These are phyloP conservation scores for Python bivittatus DNA, from an alignment of 2,113 vertebrate species.

Conservation along the genomic window DNA sequence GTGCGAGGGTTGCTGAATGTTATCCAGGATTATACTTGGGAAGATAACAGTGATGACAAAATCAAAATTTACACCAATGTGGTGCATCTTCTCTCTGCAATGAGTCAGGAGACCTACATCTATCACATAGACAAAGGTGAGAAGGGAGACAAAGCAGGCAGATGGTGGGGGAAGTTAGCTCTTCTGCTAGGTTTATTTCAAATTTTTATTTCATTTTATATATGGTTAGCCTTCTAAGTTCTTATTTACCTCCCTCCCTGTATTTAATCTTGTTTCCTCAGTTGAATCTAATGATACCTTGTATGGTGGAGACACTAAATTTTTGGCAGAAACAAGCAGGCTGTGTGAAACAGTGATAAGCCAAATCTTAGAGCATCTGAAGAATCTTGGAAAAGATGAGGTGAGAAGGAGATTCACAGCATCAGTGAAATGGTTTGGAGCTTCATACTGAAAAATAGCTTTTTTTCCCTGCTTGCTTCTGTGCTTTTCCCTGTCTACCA, in stretches of 20 bases:
- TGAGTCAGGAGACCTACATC: constrained; percentile 90
- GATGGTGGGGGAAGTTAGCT: neutral
- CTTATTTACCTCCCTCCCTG: no score
- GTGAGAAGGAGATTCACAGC: constrained; percentile 59
- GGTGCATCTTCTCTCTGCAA: constrained; percentile 89
- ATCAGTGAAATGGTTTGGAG: neutral
- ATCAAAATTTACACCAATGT: constrained; percentile 88
- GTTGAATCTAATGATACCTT: constrained; percentile 96
- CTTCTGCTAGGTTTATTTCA: neutral
- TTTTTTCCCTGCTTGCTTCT: neutral
- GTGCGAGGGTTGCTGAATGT: constrained; percentile 93
- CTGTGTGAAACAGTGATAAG: constrained; percentile 91
- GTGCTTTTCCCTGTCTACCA: neutral
- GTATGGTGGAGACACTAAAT: constrained; percentile 95
- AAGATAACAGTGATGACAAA: constrained; percentile 90
- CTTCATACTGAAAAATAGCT: neutral
- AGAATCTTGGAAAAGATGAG: constrained; percentile 88
- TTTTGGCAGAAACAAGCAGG: constrained; percentile 90
- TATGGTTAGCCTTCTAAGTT: neutral
- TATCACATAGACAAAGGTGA: constrained; percentile 84
- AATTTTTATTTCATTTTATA: neutral
- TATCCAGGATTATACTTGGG: constrained; percentile 97
- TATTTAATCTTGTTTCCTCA: constrained; percentile 60
- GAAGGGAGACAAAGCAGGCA: neutral
- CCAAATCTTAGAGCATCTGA: constrained; percentile 94